Conservation (phyloP, 2,888 invertebrate genomes). For the Malthinus flaveolus region DNA sequence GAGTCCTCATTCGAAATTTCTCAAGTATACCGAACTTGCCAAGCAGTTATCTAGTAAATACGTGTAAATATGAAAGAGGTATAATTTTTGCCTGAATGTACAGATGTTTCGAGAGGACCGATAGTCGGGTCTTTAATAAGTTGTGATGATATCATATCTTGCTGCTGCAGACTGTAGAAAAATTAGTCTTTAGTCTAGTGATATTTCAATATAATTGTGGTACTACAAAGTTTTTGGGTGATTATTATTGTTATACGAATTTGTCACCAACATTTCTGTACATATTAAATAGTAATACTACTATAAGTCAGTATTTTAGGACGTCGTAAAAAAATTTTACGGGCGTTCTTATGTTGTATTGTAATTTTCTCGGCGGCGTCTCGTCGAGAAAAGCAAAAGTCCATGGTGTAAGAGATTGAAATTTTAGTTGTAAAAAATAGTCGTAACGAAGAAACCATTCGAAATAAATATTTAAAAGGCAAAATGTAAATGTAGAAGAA, state of each 20-base stretch:
- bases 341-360: conserved; percentile 16
- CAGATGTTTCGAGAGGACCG: conserved; percentile 27
- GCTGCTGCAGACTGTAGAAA: conserved; percentile 56
- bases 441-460: conserved; percentile 16
- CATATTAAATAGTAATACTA: conserved; percentile 37
- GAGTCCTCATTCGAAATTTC: conserved; percentile 95
- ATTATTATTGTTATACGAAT: conserved; percentile 54
- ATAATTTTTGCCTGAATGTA: conserved; percentile 29
- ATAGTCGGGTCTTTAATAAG: conserved; percentile 53
- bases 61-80: conserved; percentile 62
- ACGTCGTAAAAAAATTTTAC: conserved; percentile 40
- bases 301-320: conserved; percentile 54
- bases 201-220: conserved; percentile 43
- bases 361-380: conserved; percentile 26
- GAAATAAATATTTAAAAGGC: conserved; percentile 25
- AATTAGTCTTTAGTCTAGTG: conserved; percentile 36
- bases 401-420: conserved; percentile 30
- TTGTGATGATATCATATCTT: conserved; percentile 83
- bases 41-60: conserved; percentile 98
- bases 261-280: conserved; percentile 40
- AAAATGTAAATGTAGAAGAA: conserved; percentile 46
- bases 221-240: conserved; percentile 50
- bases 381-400: conserved; percentile 17
- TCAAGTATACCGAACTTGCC: conserved; percentile 97
- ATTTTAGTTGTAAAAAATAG: conserved; percentile 18